Evolutionary conservation across 2,113 vertebrate genomes (phyloP), one percentile per base, ranked within the genome.

Genomic region (Semnornis frantzii): DNA sequence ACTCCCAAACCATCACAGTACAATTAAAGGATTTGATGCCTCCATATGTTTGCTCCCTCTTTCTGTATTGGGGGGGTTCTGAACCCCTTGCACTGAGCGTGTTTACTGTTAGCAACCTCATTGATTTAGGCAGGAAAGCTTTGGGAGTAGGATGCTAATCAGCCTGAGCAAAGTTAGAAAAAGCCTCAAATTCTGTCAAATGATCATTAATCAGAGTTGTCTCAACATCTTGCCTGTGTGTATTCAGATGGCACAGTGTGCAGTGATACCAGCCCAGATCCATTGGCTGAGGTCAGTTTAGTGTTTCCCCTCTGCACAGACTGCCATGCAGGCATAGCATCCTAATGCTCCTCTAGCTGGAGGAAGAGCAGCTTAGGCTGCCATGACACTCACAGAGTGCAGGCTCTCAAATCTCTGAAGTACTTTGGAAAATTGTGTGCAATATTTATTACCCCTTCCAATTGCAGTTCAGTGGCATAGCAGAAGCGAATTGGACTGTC

Each of bases 391-490:
- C 25, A 0, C 37, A 78, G 88, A 94, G 69, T 94, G 93, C 88
- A 90, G 76, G 52, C 76, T 85, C 73, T 96, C 88, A 96, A 90
- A 93, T 88, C 96, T 95, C 95, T 75, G 54, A 96, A 95, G 96
- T 93, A 92, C 90, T 94, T 96, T 92, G 65, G 90, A 94, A 96
- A 96, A 95, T 88, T 78, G 85, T 83, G 92, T 95, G 90, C 90
- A 94, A 93, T 96, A 96, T 96, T 95, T 96, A 96, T 96, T 96
- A 92, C 88, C 76, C 70, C 44, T 92, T 90, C 85, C 90, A 95
- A 94, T 57, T 94, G 92, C 82, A 88, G n/a, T 95, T 96, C 88
- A 88, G 72, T 88, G 65, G 80, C 93, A 69, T 75, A 95, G 80
- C 95, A 93, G 90, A 95, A 81, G 85, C 88, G 93, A 93, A 94